Evolutionary conservation across 2,888 invertebrate species (phyloP).

Genomic region (Aricia artaxerxes): DNA sequence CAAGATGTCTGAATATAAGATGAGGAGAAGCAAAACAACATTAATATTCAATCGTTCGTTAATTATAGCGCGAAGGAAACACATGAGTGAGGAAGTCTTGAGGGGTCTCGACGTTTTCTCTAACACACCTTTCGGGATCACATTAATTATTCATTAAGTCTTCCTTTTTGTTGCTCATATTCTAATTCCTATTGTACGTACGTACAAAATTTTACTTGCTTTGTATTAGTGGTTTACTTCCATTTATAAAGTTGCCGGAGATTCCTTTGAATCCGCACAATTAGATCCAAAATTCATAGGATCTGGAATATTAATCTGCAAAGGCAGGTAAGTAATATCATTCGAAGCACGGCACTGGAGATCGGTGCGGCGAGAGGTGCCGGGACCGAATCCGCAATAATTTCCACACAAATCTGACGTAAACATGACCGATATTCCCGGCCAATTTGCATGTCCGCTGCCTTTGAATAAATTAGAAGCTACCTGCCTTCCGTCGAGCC

Average conservation of each 20-base stretch:
- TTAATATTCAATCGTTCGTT: conserved; percentile 29
- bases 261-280: conserved; percentile 3
- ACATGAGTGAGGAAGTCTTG: conserved; percentile 45
- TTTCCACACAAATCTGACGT: conserved; percentile 76
- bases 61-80: conserved; percentile 34
- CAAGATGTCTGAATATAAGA: neutral
- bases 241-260: neutral
- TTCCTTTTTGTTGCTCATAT: conserved; percentile 22
- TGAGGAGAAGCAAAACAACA: conserved; percentile 23
- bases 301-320: conserved; percentile 24
- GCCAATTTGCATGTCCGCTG: conserved; percentile 77
- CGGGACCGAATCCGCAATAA: conserved; percentile 72
- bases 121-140: conserved; percentile 41
- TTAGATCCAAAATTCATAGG: conserved; percentile 13
- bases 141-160: conserved; percentile 38
- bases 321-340: conserved; percentile 36
- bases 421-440: conserved; percentile 78
- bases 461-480: conserved; percentile 74
- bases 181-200: conserved; percentile 14
- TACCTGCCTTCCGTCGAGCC: conserved; percentile 67
- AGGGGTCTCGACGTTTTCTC: conserved; percentile 44
- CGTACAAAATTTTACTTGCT: neutral
- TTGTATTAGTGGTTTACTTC: neutral
- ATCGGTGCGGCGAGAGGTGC: conserved; percentile 35
- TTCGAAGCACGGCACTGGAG: conserved; percentile 39